Base-by-base conservation (phyloP, 2,113 vertebrate species). In the Polypterus bichir region DNA sequence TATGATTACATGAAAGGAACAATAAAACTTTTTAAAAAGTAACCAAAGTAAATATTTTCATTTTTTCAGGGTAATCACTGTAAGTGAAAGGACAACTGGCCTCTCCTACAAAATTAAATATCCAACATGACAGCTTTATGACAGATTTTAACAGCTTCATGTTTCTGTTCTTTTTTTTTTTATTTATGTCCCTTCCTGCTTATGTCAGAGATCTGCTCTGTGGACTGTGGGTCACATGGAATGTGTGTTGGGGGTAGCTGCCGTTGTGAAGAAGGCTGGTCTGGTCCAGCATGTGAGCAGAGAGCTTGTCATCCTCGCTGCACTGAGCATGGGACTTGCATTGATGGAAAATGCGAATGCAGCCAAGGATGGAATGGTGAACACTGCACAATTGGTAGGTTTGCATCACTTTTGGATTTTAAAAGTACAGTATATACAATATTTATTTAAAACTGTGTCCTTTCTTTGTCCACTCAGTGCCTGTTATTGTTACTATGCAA, bases 321-420 rank as follows among this genome's bases (percentile, higher is more conserved):
- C 70, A 78, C 90, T 0, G 94, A 99, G 71, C 96, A 99, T 1
- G 94, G 96, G 46, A 91, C 92, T 69, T 99, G 96, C 66, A 87
- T 88, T 59, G 93, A 98, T 3, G 93, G 94, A 71, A 94, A 93
- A 78, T 99, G 96, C 47, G 94, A 98, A 73, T 99, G 96, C 69
- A 92, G 87, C 82, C 96, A 96, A 74, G 96, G 96, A 64, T 99
- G 96, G 96, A 97, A 92, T 1, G 96, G 96, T 51, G 96, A 99
- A 72, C 94, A 96, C 83, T 99, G 96, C 67, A 97, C 92, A 65
- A 99, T 98, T 63, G 94, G 96, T 99, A 89, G 86, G 92, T 80
- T 11, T 47, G 2, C 65, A 27, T 27, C 2, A 27, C 27, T 27
- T 27, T 27, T 27, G 27, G 27, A 27, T 27, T 27, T 27, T 27